Percentiles rank a stretch among this genome's conserved stretches.
These are phyloP conservation scores for Erithacus rubecula DNA, from an alignment of 2,797 vertebrate species.

Conservation along the genomic window DNA sequence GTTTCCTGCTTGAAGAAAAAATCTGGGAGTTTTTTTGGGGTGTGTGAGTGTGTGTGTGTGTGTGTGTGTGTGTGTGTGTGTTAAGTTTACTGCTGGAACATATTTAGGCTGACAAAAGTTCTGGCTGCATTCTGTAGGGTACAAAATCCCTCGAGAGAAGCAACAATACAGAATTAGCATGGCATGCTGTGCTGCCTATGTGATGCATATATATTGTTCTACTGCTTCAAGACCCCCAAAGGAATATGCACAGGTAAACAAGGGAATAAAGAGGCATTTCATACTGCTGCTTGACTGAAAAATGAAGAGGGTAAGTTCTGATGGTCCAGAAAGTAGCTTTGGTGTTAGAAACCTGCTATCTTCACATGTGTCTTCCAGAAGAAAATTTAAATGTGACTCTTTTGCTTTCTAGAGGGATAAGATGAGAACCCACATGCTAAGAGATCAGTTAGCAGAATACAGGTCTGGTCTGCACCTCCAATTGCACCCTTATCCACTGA, in stretches of 20 bases:
- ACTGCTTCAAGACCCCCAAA: neutral
- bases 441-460: neutral
- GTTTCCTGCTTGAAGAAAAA: neutral
- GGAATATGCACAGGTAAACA: neutral
- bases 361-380: neutral
- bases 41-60: rapidly evolving
- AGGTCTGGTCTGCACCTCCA: neutral
- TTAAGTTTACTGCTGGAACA: neutral
- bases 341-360: neutral
- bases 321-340: neutral
- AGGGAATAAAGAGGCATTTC: neutral
- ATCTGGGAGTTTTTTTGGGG: too few species aligned
- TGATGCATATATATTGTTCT: neutral
- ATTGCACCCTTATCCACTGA: neutral
- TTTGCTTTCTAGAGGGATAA: neutral
- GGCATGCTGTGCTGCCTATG: neutral
- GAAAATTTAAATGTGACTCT: neutral
- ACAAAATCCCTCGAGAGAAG: neutral
- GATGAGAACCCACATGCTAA: neutral
- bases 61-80: rapidly evolving
- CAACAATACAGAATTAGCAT: neutral
- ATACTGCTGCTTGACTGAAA: neutral
- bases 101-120: neutral
- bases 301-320: neutral
- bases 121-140: neutral